Evolutionary conservation across 92 coral and sea anemone genomes (phyloP).

Genomic region (Pocillopora grandis): DNA sequence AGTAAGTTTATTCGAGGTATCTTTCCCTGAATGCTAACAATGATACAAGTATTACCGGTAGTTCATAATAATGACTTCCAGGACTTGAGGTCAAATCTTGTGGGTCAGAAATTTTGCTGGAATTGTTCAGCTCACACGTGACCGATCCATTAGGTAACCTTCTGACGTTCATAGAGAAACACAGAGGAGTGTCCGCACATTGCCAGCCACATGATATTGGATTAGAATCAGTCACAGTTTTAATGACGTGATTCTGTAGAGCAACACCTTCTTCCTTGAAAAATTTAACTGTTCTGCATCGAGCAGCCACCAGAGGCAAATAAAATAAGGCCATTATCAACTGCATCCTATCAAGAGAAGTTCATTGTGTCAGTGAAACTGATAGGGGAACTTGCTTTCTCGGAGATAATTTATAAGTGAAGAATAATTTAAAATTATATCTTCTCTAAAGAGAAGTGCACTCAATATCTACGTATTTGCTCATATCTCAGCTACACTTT

Average conservation of each 20-base stretch:
- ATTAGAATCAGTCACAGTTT: not conserved
- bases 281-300: slow-evolving; percentile 20
- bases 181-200: slow-evolving; percentile 1
- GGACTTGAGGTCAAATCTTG: not conserved
- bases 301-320: not conserved
- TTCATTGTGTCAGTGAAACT: no score
- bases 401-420: no score
- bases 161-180: slow-evolving; percentile 28
- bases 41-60: not conserved
- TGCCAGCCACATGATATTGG: slow-evolving; percentile 1
- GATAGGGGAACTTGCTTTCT: no score
- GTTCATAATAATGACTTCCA: slow-evolving; percentile 10
- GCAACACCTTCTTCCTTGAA: not conserved
- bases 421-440: no score
- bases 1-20: no score
- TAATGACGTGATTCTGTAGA: slow-evolving; percentile 13
- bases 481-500: no score
- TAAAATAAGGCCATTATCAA: slow-evolving; percentile 2
- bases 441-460: no score
- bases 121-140: slow-evolving; percentile 26
- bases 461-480: no score
- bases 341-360: not conserved
- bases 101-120: slow-evolving; percentile 11
- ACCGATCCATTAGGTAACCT: not conserved
- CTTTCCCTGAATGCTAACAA: not conserved